Percentiles rank a stretch among this genome's conserved stretches.
phyloP scores from a whole-genome alignment of 2,113 vertebrate species.

The Progne subis region DNA sequence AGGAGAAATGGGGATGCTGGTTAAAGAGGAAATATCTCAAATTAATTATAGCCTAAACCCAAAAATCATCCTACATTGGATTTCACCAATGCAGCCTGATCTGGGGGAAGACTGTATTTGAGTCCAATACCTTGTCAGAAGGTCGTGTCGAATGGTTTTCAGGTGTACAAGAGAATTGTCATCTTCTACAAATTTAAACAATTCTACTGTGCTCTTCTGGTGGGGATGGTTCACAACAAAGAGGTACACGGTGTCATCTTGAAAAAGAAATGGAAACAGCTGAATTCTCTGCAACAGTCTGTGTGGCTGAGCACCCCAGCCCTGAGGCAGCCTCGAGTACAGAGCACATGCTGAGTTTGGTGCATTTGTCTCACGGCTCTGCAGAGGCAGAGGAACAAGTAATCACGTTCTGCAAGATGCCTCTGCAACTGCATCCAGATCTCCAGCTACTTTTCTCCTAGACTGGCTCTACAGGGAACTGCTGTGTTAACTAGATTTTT shows the following conservation, averaged over 20 bases:
- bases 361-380: background rate
- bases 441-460: background rate
- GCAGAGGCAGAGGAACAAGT: background rate
- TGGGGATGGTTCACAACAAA: conserved; percentile 92
- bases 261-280: background rate
- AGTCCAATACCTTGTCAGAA: conserved; percentile 82
- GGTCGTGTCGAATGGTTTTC: conserved; percentile 86
- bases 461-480: background rate
- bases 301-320: background rate
- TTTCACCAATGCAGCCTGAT: background rate
- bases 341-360: background rate
- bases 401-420: background rate
- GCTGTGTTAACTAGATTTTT: background rate
- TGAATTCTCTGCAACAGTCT: background rate
- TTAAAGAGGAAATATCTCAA: background rate
- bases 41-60: background rate
- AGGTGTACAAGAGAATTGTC: conserved; percentile 81
- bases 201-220: conserved; percentile 82
- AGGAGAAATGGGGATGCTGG: background rate
- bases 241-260: conserved; percentile 84
- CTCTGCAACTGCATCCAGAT: background rate
- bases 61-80: background rate
- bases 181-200: conserved; percentile 86
- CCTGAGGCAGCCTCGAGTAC: background rate
- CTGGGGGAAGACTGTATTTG: background rate